Evolutionary conservation across 2,113 vertebrate genomes (phyloP).

Genomic region (Sardina pilchardus): DNA sequence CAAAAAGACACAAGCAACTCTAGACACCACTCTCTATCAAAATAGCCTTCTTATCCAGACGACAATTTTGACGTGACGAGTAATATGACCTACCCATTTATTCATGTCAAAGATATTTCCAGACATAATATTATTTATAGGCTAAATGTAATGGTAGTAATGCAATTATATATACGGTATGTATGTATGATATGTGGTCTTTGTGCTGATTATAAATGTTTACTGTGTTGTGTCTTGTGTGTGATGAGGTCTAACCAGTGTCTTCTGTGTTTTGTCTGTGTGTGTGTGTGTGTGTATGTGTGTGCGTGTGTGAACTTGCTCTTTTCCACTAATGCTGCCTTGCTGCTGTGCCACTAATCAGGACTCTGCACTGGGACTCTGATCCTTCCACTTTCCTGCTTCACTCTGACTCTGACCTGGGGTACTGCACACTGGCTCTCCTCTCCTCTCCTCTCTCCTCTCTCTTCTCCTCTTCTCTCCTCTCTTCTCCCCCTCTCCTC

Average conservation of each 20-base stretch:
- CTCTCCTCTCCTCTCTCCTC: slow-evolving; percentile 58
- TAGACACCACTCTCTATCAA: too few species aligned
- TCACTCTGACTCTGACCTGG: slow-evolving; percentile 99
- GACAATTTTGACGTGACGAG: too few species aligned
- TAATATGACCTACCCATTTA: too few species aligned
- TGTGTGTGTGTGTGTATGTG: background rate
- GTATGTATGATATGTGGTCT: too few species aligned
- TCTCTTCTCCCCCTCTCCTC: background rate
- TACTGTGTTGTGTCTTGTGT: background rate
- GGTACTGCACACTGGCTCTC: slow-evolving; percentile 83
- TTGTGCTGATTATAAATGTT: background rate
- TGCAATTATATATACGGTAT: too few species aligned
- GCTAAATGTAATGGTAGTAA: too few species aligned
- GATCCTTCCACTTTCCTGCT: slow-evolving; percentile 99
- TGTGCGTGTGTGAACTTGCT: slow-evolving; percentile 51
- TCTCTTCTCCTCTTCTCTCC: slow-evolving; percentile 72
- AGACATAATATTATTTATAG: too few species aligned
- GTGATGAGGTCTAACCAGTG: background rate
- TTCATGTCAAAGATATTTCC: too few species aligned
- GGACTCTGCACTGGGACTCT: slow-evolving; percentile 99
- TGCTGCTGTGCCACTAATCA: slow-evolving; percentile 92
- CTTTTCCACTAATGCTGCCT: slow-evolving; percentile 92
- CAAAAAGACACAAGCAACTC: too few species aligned
- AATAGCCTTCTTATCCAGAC: too few species aligned
- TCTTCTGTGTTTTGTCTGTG: background rate